Base-by-base conservation (phyloP, 2,888 invertebrate species). In the Xylocampa areola region DNA sequence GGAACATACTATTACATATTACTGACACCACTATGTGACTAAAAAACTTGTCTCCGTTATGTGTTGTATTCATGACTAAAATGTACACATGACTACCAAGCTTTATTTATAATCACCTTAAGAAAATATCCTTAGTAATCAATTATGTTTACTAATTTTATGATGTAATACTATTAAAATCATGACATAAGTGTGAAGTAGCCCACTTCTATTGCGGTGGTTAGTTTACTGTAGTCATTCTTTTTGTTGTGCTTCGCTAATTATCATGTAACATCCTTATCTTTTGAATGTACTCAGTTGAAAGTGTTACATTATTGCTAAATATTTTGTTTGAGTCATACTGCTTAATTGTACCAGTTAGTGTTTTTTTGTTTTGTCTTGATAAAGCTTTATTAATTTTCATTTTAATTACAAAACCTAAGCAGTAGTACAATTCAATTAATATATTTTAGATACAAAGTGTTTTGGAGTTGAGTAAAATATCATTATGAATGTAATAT, bases 251-350 rank as follows among this genome's bases (percentile, higher is more conserved):
- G 89, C 81, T 86, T 85, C 79, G 89, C 73, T 87, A 85, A 69
- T 64, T 76, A 77, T 89, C 85, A 89, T 87, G 87, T 89, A 89
- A 90, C 80, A 73, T 73, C 59, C 74, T 79, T 81, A 70, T 80
- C 80, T 85, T 80, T 80, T 66, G 62, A 64, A 77, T 74, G 78
- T 73, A 75, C 78, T 76, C 65, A 66, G 76, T 83, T 75, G 86
- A 89, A 89, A 88, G 88, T 89, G 84, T 82, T 82, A 79, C 75
- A 77, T 73, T 79, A 77, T 85, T 84, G 82, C 84, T 73, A 82
- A 86, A 85, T 82, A 67, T 74, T 76, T 78, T 68, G 63, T 72
- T 73, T 63, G 51, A 73, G 59, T 71, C 63, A 68, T 60, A 73
- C 59, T 39, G 62, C 63, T 59, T 73, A 61, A 66, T 70, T 58